Evolutionary conservation across 2,113 vertebrate species (phyloP), one percentile per base, ranked within the genome.

Genomic region (Coturnix japonica): DNA sequence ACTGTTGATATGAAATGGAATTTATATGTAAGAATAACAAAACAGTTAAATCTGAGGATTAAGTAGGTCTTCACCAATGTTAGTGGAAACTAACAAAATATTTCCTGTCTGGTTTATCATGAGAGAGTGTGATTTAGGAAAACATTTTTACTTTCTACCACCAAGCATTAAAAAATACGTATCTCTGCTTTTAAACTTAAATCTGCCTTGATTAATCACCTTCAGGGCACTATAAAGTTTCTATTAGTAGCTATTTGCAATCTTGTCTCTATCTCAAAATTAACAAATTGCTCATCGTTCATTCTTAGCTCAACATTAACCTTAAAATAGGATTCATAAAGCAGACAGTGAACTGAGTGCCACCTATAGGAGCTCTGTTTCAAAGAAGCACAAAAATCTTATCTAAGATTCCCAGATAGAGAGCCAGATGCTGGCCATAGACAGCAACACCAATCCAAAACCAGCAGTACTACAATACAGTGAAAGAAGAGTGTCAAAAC

Each of bases 1-100:
- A 88, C 18, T 90, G 75, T 66, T 81, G 77, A 78, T 96, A 93
- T 85, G 81, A 96, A 95, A 92, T 76, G 18, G 82, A 91, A 95
- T 93, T 94, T 92, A 79, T 89, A 93, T 31, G 72, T 91, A 95
- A 95, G 95, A 96, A 81, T 81, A 96, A 92, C 80, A 90, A 74
- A 93, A 89, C 54, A 83, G 60, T 61, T 54, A 73, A 76, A 84
- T 84, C 65, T 28, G 19, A 93, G 56, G 60, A 90, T 86, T 95
- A 90, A 94, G 51, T 43, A 89, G 72, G 39, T 77, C 30, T 54
- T 90, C 83, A 84, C 46, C 87, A 93, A 95, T 61, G 39, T 4
- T 17, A 91, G 61, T 93, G 88, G 70, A 85, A 95, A 65, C 57
- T 61, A 85, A 76, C 13, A 28, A 83, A 63, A 89, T 85, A 78